A percentile compares a stretch with the other conserved stretches of the same genome.
phyloP scores from a whole-genome alignment of 2,888 invertebrate species.

The Frankliniella fusca region DNA sequence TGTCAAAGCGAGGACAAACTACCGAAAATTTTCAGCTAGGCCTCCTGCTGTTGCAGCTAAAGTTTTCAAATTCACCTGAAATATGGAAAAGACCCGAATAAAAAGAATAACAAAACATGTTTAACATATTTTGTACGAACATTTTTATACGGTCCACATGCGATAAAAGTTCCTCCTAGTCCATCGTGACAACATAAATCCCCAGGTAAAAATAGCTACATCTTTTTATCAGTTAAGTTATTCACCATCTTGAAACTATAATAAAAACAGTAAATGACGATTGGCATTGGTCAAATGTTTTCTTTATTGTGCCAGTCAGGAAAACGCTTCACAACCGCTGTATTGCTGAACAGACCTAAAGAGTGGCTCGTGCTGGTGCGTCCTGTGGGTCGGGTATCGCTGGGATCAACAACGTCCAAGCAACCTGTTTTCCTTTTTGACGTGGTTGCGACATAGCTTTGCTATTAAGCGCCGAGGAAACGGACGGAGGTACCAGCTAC shows the following conservation, averaged over 20 bases:
- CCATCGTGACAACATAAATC: not conserved
- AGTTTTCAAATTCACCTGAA: not conserved
- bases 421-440: no score
- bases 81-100: not conserved
- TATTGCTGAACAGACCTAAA: constrained; percentile 19
- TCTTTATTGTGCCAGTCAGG: constrained; percentile 21
- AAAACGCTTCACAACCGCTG: constrained; percentile 24
- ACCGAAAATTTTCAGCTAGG: not conserved
- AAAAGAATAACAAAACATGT: constrained; percentile 7
- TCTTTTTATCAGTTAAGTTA: constrained; percentile 7
- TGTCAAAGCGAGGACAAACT: no score
- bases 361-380: constrained; percentile 1
- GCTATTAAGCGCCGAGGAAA: no score
- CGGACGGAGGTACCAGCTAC: no score
- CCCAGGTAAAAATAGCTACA: constrained; percentile 13
- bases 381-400: no score
- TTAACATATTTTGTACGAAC: not conserved
- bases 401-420: no score
- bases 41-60: not conserved
- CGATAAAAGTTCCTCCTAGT: not conserved
- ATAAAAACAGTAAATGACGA: constrained; percentile 2
- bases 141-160: not conserved
- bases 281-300: constrained; percentile 12
- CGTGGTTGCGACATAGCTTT: no score
- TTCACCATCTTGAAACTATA: not conserved